Base-by-base conservation (phyloP, 2,797 vertebrate species). In the Distichodus sexfasciatus region DNA sequence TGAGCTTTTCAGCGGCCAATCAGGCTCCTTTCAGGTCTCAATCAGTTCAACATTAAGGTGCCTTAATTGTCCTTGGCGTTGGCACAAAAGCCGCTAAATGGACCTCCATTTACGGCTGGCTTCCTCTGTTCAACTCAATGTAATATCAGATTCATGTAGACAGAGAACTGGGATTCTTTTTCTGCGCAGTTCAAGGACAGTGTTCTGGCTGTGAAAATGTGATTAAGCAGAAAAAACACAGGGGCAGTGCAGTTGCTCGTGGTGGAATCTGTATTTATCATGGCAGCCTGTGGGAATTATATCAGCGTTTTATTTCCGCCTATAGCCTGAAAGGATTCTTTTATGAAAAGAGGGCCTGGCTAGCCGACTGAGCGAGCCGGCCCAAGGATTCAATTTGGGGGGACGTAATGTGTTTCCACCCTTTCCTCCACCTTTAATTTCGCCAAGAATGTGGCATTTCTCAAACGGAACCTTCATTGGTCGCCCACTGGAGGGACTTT, bases 21-120 rank as follows among this genome's bases (percentile, higher is more conserved):
- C 75, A 79, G 73, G 19, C 63, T 67, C 63, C 46, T 81, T 79
- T 81, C 75, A 74, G 46, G 47, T 38, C 57, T 66, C 68, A 76
- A 76, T 79, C 67, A 77, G 58, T 69, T 60, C 51, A 28, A 53
- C 50, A 74, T 69, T 71, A 78, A 66, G 54, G 50, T 28, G 23
- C 54, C 66, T 53, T 75, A 73, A 78, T 71, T 76, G 67, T 53
- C 60, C 60, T 11, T 54, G 61, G 55, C 14, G 35, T 70, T 63
- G 66, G 35, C 75, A 75, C 53, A 77, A 75, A 72, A 70, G 72
- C 53, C 63, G 23, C 26, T 61, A 62, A 71, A 74, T 67, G 48
- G 60, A 54, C 61, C 17, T 64, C 62, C 51, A 68, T 71, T 71
- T 63, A 60, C 15, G 44, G n/a, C 21, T 58, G 41, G 33, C 44